Percentiles rank a stretch among this genome's conserved stretches.
Conservation (phyloP, 1,140 invertebrate species). For the Musca domestica region DNA sequence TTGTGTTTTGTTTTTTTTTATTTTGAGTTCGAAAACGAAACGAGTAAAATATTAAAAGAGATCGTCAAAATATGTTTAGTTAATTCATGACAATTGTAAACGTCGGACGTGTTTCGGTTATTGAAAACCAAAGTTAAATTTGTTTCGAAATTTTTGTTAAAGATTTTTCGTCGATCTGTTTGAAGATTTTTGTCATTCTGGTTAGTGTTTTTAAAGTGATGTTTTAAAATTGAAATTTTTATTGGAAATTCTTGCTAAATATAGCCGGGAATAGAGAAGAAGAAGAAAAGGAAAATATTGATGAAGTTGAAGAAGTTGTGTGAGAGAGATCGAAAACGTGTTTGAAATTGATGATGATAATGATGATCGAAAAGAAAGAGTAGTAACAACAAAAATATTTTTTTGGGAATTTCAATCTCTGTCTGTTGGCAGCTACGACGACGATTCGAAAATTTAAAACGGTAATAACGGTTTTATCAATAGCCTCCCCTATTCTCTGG, state of each 20-base stretch:
- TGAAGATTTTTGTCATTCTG: not conserved
- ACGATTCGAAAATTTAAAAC: not conserved
- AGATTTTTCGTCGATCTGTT: not conserved
- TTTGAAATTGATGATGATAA: not conserved
- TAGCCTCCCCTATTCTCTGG: not conserved
- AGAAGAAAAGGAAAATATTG: no score
- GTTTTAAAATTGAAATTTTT: not conserved
- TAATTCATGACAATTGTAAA: conserved; percentile 17
- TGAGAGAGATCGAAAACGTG: not conserved
- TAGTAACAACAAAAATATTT: no score
- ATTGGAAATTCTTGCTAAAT: not conserved
- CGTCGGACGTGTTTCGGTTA: conserved; percentile 21
- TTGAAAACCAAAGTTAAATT: not conserved
- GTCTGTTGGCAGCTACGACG: no score
- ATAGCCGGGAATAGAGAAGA: no score
- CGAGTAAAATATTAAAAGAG: conserved; percentile 11
- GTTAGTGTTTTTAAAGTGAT: not conserved
- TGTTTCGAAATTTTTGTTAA: not conserved
- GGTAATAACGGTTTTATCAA: conserved; percentile 11
- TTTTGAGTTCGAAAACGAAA: not conserved
- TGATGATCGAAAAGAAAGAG: no score
- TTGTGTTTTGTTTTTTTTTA: no score
- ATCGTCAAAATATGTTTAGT: conserved; percentile 12
- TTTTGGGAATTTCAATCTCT: no score
- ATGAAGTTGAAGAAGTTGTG: not conserved